Evolutionary conservation across 2,113 vertebrate species (phyloP), one percentile per base, ranked within the genome.

Genomic region (Orycteropus afer): DNA sequence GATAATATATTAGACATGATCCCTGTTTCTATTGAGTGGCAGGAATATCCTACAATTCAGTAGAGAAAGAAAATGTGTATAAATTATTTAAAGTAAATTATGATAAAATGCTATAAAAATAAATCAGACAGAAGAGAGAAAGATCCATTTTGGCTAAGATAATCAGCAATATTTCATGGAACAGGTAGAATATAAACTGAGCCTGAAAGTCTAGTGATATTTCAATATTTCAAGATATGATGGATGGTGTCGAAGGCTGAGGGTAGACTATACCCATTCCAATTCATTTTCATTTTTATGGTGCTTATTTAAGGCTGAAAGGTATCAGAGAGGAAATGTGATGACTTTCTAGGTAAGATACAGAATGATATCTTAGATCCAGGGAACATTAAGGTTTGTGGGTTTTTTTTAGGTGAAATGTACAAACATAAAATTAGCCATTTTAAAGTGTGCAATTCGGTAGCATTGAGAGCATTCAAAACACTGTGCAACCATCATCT

Each of bases 91-190:
- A 96, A 89, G 55, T 71, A 91, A 37, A 94, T 86, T 93, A 86
- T 94, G 83, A 91, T 86, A 94, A 91, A 71, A 79, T 95, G 81
- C 45, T 83, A 80, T 83, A 83, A 91, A 95, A 95, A 76, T 93
- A 95, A 89, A 89, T 93, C 57, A 86, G n/a, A 79, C 25, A 49
- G 45, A 95, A 71, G 40, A 61, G 61, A 80, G 32, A 93, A 86
- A 65, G 29, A 94, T 94, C 45, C 90, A 1, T 83, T 96, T 90
- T 78, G 45, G 45, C 34, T 27, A 89, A 89, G 55, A 92, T 95
- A 89, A 78, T 92, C 57, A 77, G 82, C 82, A 91, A 45, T 86
- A 96, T 92, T 96, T 91, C n/a, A 86, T 91, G 23, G 27, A 85
- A 73, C 10, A 88, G 57, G 51, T 95, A 92, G 27, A 73, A 57